phyloP scores from a whole-genome alignment of 2,797 vertebrate genomes.

The Holocentrus rufus region DNA sequence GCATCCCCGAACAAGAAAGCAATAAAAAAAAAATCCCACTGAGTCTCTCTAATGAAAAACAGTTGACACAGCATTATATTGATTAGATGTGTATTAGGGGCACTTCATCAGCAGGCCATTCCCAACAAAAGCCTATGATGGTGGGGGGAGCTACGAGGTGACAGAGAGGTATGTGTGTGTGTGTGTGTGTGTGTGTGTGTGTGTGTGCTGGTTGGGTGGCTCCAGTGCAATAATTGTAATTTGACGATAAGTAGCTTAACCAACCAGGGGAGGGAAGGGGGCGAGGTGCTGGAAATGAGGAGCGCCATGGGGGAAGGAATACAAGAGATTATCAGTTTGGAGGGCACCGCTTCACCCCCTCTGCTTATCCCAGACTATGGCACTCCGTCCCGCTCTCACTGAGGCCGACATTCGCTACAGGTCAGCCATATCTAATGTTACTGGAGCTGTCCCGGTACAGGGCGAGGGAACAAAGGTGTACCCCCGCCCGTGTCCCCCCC shows the following conservation, averaged over 20 bases:
- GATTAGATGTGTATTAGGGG: slow-evolving; percentile 72
- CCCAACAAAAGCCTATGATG: background rate
- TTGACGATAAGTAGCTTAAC: slow-evolving; percentile 81
- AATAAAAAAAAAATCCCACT: slow-evolving; percentile 55
- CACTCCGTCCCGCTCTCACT: slow-evolving; percentile 42
- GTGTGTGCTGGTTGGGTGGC: slow-evolving; percentile 16
- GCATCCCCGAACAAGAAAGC: slow-evolving; percentile 49
- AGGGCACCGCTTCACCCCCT: slow-evolving; percentile 52
- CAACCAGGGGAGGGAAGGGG: slow-evolving; percentile 48
- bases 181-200: background rate
- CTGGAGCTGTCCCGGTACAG: slow-evolving; percentile 63
- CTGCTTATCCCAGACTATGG: slow-evolving; percentile 43
- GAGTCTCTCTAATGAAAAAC: slow-evolving; percentile 70
- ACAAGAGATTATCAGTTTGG: slow-evolving; percentile 79
- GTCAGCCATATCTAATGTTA: slow-evolving; percentile 83
- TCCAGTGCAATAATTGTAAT: slow-evolving; percentile 78
- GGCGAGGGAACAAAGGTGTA: slow-evolving; percentile 75
- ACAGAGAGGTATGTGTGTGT: background rate
- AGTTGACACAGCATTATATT: slow-evolving; percentile 61
- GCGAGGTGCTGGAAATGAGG: slow-evolving; percentile 69
- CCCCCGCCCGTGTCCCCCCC: slow-evolving; percentile 62
- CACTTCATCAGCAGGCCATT: slow-evolving; percentile 65
- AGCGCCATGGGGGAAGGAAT: slow-evolving; percentile 74
- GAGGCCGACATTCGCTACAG: slow-evolving; percentile 80
- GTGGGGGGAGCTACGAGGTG: background rate